These are phyloP conservation scores for Tinea semifulvella DNA, from an alignment of 2,888 invertebrate genomes.

Conservation along the genomic window DNA sequence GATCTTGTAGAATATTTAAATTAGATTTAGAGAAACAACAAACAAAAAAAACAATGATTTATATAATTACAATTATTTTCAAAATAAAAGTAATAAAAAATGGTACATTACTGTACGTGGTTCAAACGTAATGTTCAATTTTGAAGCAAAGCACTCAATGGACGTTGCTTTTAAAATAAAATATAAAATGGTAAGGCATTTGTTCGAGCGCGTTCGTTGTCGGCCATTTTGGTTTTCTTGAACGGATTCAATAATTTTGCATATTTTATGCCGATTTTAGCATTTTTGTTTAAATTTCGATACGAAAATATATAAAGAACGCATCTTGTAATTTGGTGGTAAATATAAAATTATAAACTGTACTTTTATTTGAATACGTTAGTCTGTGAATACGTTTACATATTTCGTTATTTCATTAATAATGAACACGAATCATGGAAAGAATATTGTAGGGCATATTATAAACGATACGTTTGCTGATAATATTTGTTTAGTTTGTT, in stretches of 20 bases:
- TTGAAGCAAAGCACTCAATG: too few relatives aligned
- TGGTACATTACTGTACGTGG: too few relatives aligned
- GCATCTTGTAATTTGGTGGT: conserved; percentile 32
- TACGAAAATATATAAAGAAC: too few relatives aligned
- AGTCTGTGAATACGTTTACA: background rate
- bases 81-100: too few relatives aligned
- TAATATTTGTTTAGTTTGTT: conserved; percentile 44
- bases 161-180: too few relatives aligned
- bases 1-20: too few relatives aligned
- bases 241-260: conserved; percentile 5
- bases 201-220: background rate
- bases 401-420: background rate
- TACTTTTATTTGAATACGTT: background rate
- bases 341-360: conserved; percentile 24
- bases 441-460: conserved; percentile 40
- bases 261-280: conserved; percentile 13
- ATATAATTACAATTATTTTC: too few relatives aligned
- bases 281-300: too few relatives aligned
- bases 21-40: too few relatives aligned
- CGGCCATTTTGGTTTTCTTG: conserved; percentile 4
- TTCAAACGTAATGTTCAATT: too few relatives aligned
- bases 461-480: conserved; percentile 40
- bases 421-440: background rate
- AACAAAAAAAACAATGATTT: too few relatives aligned
- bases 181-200: too few relatives aligned